A percentile compares a stretch with the other conserved stretches of the same genome.
Conservation (phyloP, 2,113 vertebrate genomes). For the Crypturellus undulatus region DNA sequence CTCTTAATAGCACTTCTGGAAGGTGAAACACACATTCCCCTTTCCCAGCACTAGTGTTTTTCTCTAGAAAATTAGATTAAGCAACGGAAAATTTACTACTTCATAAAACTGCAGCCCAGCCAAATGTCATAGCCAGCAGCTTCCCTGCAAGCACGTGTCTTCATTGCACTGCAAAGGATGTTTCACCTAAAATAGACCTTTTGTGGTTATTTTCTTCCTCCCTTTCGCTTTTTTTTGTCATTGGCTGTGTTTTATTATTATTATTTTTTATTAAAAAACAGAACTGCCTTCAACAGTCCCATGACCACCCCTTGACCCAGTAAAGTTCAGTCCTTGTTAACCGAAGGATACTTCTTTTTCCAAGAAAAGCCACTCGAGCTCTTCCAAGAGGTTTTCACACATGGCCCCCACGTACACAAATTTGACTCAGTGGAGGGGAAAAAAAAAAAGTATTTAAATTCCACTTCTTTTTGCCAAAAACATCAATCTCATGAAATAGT, state of each 20-base stretch:
- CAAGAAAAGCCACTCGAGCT: constrained; percentile 36
- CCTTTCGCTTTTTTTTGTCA: background rate
- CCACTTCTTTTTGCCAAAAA: constrained; percentile 1
- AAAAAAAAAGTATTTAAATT: constrained; percentile 15
- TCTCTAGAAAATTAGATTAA: constrained; percentile 58
- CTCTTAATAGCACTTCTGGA: constrained; percentile 43
- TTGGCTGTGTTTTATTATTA: background rate
- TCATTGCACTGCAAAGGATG: background rate
- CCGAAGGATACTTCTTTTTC: constrained; percentile 15
- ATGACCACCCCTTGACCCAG: fast-evolving
- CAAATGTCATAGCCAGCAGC: background rate
- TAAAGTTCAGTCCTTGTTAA: background rate
- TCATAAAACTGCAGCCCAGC: constrained; percentile 39
- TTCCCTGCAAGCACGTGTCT: background rate
- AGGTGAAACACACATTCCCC: constrained; percentile 7
- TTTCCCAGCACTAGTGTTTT: constrained; percentile 11
- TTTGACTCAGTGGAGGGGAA: background rate
- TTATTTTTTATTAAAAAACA: background rate
- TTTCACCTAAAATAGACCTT: background rate
- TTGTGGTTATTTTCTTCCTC: too few relatives aligned
- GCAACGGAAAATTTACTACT: constrained; percentile 54
- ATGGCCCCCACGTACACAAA: background rate
- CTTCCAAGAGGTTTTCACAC: constrained; percentile 21
- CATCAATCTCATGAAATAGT: constrained; percentile 44
- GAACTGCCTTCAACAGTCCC: background rate